phyloP scores from a whole-genome alignment of 2,113 vertebrate genomes.

The Cnemophilus loriae region DNA sequence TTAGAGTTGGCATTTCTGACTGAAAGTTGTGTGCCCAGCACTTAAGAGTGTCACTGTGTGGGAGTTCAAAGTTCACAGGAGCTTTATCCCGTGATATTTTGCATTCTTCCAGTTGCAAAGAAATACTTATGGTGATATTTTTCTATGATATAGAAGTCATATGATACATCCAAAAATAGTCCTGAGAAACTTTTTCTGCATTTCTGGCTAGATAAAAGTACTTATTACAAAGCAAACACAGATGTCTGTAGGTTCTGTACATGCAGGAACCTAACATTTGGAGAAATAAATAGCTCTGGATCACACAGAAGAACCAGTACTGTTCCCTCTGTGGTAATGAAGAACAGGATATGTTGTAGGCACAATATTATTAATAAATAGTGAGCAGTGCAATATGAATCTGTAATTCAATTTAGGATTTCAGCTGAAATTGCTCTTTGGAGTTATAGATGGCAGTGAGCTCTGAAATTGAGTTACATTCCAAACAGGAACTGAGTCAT shows the following conservation, averaged over 20 bases:
- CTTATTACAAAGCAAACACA: not conserved
- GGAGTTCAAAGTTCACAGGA: not conserved
- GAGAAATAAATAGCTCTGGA: slow-evolving; percentile 30
- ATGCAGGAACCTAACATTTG: not conserved
- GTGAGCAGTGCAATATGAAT: slow-evolving; percentile 30
- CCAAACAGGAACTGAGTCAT: slow-evolving; percentile 61
- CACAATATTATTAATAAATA: slow-evolving; percentile 62
- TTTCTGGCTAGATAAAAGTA: not conserved
- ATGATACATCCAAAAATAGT: not conserved
- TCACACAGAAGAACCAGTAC: slow-evolving; percentile 2
- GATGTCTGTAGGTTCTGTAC: not conserved
- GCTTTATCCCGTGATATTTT: not conserved
- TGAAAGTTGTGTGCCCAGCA: accelerated
- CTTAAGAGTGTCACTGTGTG: not conserved
- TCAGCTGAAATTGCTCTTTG: slow-evolving; percentile 54
- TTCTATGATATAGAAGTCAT: not conserved
- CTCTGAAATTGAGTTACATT: slow-evolving; percentile 52
- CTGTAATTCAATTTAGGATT: slow-evolving; percentile 47
- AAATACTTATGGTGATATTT: not conserved
- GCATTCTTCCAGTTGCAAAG: not conserved
- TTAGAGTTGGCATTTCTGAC: not conserved
- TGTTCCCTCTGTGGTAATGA: slow-evolving; percentile 21
- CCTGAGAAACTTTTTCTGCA: not conserved
- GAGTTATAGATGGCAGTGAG: slow-evolving; percentile 28
- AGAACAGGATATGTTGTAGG: slow-evolving; percentile 58